Base-by-base conservation (phyloP, 2,888 invertebrate species). In the Agrilus cyanescens region DNA sequence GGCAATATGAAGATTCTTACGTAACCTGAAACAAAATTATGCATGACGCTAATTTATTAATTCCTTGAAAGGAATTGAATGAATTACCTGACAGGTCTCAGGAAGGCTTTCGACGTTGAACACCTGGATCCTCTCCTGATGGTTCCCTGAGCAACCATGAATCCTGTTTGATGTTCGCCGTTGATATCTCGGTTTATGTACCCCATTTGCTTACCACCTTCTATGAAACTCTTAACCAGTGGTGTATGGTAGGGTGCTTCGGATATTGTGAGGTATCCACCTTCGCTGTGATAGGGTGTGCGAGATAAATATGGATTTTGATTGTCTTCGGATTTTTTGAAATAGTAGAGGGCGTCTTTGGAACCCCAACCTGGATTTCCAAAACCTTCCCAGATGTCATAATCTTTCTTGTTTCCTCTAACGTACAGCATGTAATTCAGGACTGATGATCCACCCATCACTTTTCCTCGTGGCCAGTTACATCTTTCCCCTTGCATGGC, bases 401-500 rank as follows among this genome's bases (percentile, higher is more conserved):
- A 95, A 62, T 95, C 95, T 51, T 76, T 79, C 53, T 78, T 82
- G 61, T 94, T 91, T 0, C 94, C 95, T 43, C 93, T 72, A 4
- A 91, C 68, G 58, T 94, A 94, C 0, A 91, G 68, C 93, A 94
- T 93, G 64, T 88, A 89, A 65, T 94, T 94, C 1, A 93, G 71
- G 0, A 90, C 88, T 30, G 85, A 85, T 12, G 85, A 85, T 0
- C 94, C 94, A 1, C 94, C 94, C 2, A 94, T 72, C 0, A 90
- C 89, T 64, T 91, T 93, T 1, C 94, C 93, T 14, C 95, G 72
- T 0, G 89, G 89, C 90, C 89, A 90, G 65, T 89, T 90, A 63
- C 89, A 90, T 25, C 89, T 75, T 6, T 82, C 80, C 30, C 80
- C 78, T 55, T 80, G 80, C 88, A 89, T 88, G 4, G 85, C 88